These are phyloP conservation scores for Cantharis lateralis DNA, from an alignment of 2,888 invertebrate genomes.

Conservation along the genomic window DNA sequence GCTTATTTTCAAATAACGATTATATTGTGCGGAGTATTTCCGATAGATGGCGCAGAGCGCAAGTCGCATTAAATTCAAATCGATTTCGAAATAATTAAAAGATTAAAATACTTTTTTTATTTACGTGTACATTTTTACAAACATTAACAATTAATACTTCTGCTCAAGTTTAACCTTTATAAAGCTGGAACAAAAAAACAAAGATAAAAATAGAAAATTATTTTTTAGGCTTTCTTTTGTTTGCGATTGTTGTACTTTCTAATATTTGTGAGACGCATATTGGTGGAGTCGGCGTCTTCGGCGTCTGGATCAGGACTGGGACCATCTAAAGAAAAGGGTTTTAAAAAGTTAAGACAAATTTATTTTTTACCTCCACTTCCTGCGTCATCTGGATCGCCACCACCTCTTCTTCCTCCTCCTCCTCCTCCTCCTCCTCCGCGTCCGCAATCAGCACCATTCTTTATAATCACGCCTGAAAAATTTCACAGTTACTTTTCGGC, in stretches of 20 bases:
- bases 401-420: background rate
- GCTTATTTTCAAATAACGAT: background rate
- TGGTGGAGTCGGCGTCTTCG: background rate
- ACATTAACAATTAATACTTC: background rate
- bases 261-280: background rate
- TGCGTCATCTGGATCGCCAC: background rate
- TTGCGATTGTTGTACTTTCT: background rate
- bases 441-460: background rate
- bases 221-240: background rate
- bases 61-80: background rate
- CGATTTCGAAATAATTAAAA: background rate
- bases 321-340: background rate
- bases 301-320: background rate
- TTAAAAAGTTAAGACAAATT: background rate
- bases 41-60: background rate
- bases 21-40: background rate
- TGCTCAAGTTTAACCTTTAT: background rate
- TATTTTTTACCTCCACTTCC: background rate
- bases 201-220: background rate
- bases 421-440: background rate
- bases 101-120: background rate
- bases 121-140: background rate
- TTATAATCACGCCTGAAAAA: background rate
- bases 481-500: no score
- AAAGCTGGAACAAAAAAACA: background rate